Evolutionary conservation across 2,888 invertebrate genomes (phyloP).

Genomic region (Tinea pellionella): DNA sequence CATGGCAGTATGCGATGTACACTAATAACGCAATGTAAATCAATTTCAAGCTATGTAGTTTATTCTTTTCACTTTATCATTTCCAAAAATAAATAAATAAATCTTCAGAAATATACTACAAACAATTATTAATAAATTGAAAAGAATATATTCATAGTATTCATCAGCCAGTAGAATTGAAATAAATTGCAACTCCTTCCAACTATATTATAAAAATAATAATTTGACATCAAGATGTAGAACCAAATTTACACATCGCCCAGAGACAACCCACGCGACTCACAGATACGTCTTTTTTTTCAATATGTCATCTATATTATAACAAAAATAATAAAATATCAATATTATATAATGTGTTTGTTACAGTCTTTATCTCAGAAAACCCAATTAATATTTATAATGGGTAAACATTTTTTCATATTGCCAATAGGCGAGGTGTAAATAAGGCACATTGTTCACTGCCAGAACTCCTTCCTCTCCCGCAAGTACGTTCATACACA

Average conservation of each 20-base stretch:
- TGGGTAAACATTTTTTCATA: neutral
- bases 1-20: neutral
- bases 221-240: neutral
- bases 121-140: neutral
- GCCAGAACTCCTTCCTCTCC: neutral
- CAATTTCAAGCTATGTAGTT: neutral
- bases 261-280: no score
- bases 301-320: no score
- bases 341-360: no score
- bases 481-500: constrained; percentile 28
- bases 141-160: neutral
- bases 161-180: neutral
- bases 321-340: no score
- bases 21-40: neutral
- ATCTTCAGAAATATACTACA: neutral
- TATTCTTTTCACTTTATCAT: neutral
- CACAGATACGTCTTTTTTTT: no score
- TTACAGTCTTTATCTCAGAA: no score
- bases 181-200: neutral
- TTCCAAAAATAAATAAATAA: neutral
- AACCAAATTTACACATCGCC: no score
- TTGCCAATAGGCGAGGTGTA: no score
- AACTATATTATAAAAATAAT: neutral
- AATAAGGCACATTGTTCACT: neutral
- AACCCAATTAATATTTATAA: no score